Percentiles rank a stretch among this genome's conserved stretches.
These are phyloP conservation scores for Platalea minor DNA, from an alignment of 2,797 vertebrate genomes.

Conservation along the genomic window DNA sequence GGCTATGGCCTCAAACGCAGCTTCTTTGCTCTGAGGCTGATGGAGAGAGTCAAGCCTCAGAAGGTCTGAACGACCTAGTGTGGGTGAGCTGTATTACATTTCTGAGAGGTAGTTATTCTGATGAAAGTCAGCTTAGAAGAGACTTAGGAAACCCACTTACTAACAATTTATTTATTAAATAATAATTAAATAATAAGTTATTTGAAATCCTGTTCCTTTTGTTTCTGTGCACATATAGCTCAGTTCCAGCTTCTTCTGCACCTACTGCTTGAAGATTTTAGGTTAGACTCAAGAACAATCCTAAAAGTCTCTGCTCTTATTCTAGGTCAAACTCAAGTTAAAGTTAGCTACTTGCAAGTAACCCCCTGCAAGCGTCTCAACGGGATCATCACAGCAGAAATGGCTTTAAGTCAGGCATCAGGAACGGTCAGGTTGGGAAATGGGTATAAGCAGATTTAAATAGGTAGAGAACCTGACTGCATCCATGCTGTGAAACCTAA, in stretches of 20 bases:
- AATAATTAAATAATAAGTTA: background rate
- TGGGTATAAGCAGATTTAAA: background rate
- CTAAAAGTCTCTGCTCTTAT: background rate
- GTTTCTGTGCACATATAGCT: background rate
- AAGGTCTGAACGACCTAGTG: background rate
- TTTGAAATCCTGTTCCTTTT: background rate
- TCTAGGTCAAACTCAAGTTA: background rate
- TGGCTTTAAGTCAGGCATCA: background rate
- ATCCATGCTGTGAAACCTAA: background rate
- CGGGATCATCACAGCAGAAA: background rate
- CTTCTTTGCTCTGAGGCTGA: background rate
- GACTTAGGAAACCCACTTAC: background rate
- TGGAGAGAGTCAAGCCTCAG: background rate
- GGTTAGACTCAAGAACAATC: background rate
- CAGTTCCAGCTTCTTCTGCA: background rate
- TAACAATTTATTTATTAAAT: background rate
- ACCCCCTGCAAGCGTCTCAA: background rate
- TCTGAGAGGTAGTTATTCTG: background rate
- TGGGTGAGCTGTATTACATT: background rate
- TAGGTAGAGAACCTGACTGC: background rate
- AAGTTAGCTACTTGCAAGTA: background rate
- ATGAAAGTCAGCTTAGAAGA: background rate
- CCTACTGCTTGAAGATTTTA: background rate
- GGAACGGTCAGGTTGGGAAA: background rate
- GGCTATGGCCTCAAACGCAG: background rate